phyloP scores from a whole-genome alignment of 2,113 vertebrate species.

The Zosterops borbonicus region DNA sequence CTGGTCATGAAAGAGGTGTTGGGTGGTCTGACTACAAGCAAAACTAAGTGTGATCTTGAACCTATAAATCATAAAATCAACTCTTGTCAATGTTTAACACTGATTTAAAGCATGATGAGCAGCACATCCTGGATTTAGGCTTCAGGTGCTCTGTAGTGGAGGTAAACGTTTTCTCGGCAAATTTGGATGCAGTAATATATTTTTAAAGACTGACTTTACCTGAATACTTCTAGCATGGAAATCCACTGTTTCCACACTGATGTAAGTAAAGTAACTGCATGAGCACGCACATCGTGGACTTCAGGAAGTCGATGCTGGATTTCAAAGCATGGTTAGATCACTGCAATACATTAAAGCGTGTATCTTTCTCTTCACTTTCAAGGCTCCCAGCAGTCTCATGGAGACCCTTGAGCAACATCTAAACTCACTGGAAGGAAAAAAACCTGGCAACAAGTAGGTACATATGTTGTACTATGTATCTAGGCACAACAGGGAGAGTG shows the following conservation, averaged over 20 bases:
- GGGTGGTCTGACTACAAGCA: not conserved
- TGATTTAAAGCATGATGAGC: not conserved
- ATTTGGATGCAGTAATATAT: not conserved
- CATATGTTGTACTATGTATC: not conserved
- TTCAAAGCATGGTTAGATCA: not conserved
- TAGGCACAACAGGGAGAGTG: not conserved
- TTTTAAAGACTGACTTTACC: not conserved
- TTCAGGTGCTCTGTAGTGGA: not conserved
- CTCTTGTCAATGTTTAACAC: not conserved
- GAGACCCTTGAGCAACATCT: slow-evolving; percentile 97
- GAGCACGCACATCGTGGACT: not conserved
- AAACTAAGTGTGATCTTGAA: not conserved
- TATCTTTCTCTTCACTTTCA: slow-evolving; percentile 60
- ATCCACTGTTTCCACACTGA: not conserved
- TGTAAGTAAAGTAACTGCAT: not conserved
- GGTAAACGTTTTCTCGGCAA: not conserved
- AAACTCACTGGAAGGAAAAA: slow-evolving; percentile 97
- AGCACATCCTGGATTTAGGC: not conserved
- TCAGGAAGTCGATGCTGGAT: not conserved
- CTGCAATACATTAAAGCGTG: not conserved
- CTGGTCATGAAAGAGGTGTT: not conserved
- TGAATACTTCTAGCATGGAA: not conserved
- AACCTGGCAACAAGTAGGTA: slow-evolving; percentile 85
- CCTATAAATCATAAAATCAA: not conserved
- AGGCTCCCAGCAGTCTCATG: slow-evolving; percentile 98